These are phyloP conservation scores for Austrofundulus limnaeus DNA, from an alignment of 2,113 vertebrate species.

Conservation along the genomic window DNA sequence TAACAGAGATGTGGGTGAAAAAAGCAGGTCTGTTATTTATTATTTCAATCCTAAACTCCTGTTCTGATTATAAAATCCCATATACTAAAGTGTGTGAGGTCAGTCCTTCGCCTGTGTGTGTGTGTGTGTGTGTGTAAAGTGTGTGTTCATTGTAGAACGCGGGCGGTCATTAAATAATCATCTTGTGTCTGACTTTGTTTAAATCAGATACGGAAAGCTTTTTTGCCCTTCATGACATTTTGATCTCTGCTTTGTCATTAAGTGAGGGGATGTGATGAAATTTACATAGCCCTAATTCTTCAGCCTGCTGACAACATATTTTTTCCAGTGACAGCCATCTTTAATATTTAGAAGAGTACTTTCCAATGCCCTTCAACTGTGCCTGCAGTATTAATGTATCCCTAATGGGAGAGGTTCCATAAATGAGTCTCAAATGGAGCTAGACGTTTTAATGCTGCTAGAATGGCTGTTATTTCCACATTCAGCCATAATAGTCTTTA, in stretches of 20 bases:
- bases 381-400: slow-evolving; percentile 80
- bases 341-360: slow-evolving; percentile 82
- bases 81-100: slow-evolving; percentile 15
- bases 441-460: slow-evolving; percentile 74
- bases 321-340: slow-evolving; percentile 77
- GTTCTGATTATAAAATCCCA: slow-evolving; percentile 2
- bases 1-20: neutral
- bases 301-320: slow-evolving; percentile 79
- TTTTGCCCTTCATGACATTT: slow-evolving; percentile 74
- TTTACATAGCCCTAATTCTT: slow-evolving; percentile 75
- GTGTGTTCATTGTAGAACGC: slow-evolving; percentile 25
- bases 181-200: slow-evolving; percentile 70
- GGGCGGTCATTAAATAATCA: slow-evolving; percentile 71
- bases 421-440: slow-evolving; percentile 78
- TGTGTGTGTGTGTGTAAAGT: slow-evolving; percentile 17
- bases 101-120: neutral
- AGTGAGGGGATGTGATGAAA: slow-evolving; percentile 71
- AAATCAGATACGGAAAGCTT: slow-evolving; percentile 68
- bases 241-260: slow-evolving; percentile 77
- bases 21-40: slow-evolving; percentile 2
- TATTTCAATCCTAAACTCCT: slow-evolving; percentile 1
- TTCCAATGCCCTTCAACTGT: slow-evolving; percentile 80
- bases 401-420: slow-evolving; percentile 76
- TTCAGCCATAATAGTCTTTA: slow-evolving; percentile 69
- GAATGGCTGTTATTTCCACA: slow-evolving; percentile 75